phyloP scores from a whole-genome alignment of 2,888 invertebrate genomes.

The Tortrix viridana region DNA sequence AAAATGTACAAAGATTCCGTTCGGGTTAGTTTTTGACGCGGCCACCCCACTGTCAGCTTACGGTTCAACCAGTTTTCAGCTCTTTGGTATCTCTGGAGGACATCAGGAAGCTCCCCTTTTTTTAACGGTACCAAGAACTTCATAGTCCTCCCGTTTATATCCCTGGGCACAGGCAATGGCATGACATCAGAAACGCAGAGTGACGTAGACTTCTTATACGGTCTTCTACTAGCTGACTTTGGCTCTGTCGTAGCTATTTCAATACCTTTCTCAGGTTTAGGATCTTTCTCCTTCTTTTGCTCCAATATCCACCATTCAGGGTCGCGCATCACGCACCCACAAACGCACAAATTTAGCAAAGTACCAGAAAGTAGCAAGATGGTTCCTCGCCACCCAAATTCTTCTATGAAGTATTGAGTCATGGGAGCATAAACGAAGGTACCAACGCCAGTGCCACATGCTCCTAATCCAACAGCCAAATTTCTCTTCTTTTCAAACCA shows the following conservation, averaged over 20 bases:
- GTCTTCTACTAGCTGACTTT: conserved; percentile 59
- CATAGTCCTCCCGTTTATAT: conserved; percentile 16
- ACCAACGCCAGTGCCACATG: conserved; percentile 95
- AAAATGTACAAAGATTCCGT: conserved; percentile 88
- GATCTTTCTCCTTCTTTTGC: conserved; percentile 78
- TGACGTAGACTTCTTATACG: conserved; percentile 78
- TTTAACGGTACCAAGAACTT: conserved; percentile 17
- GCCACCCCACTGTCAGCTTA: conserved; percentile 28
- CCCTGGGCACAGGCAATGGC: conserved; percentile 9
- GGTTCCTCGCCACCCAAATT: conserved; percentile 94
- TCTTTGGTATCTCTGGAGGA: conserved; percentile 22
- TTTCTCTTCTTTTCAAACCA: conserved; percentile 96
- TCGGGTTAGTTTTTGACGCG: conserved; percentile 33
- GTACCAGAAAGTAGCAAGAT: conserved; percentile 92
- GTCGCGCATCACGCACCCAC: conserved; percentile 94
- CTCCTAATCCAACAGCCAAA: conserved; percentile 93
- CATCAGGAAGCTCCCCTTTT: conserved; percentile 20
- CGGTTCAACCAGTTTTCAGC: conserved; percentile 6
- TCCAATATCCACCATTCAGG: conserved; percentile 91
- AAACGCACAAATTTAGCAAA: conserved; percentile 92
- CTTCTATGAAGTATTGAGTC: conserved; percentile 90
- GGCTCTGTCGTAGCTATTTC: conserved; percentile 43
- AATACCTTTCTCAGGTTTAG: conserved; percentile 40
- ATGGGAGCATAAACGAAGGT: conserved; percentile 95
- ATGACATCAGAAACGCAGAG: conserved; percentile 67